Evolutionary conservation across 1,140 invertebrate species (phyloP), one percentile per base, ranked within the genome.

Genomic region (Rhopalosiphum maidis): DNA sequence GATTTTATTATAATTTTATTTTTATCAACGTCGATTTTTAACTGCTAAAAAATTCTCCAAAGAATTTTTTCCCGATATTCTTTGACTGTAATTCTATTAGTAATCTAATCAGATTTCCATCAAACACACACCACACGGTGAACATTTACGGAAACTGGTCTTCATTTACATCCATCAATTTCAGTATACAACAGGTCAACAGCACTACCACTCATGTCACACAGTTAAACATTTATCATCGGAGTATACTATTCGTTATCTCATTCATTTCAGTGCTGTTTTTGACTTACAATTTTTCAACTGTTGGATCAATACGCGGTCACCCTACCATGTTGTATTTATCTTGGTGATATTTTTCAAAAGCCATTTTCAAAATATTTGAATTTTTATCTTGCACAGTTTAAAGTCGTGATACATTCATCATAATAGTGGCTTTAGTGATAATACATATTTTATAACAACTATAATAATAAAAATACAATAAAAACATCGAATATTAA

Each of bases 251-350:
- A 55, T 89, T 55, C 51, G 48, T 54, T 89, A 89, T 88, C 88
- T 55, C 51, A 37, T 55, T 51, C 51, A 25, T 55, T 54, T 35
- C 88, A 54, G 2, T 35, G 35, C 22, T 89, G 88, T 89, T 55
- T 89, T 89, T 55, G 88, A 89, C 88, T 89, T 55, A 54, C 88
- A 89, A 89, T 89, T 89, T 89, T 55, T 89, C 88, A 89, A 89
- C 35, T 35, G 8, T 55, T 55, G 48, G 48, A 55, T 89, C 88
- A 55, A 89, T 89, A 89, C 35, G 3, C 21, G 15, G 30, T 48
- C 46, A 87, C 46, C 46, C 86, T 89, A 21, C 35, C 48, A 41
- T 25, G 23, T 55, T 55, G 41, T 55, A 55, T 89, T 55, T 25
- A 55, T 89, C 22, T 54, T 23, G 21, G 22, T 55, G 3, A 55